Evolutionary conservation across 2,113 vertebrate species (phyloP).

Genomic region (Elephas maximus): DNA sequence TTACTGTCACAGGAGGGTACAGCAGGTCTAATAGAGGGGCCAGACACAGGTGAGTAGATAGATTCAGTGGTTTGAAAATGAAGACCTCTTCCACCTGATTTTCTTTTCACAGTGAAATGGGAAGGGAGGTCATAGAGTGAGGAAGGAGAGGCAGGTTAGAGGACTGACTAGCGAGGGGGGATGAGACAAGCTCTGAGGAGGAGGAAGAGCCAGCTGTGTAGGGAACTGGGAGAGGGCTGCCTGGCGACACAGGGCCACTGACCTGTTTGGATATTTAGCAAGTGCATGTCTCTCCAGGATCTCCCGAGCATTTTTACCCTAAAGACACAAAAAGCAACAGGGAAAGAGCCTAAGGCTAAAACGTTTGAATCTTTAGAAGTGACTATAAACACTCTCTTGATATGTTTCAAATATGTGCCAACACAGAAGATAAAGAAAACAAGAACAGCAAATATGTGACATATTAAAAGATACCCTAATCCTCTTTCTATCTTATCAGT

Average conservation of each 20-base stretch:
- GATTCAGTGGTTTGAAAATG: fast-evolving
- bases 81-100: not conserved
- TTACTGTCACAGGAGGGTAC: no score
- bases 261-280: not conserved
- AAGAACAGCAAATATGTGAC: not conserved
- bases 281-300: not conserved
- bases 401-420: not conserved
- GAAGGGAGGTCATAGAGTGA: not conserved
- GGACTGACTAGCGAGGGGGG: fast-evolving
- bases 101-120: not conserved
- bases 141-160: fast-evolving
- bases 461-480: not conserved
- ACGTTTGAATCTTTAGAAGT: not conserved
- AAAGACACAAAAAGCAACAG: not conserved
- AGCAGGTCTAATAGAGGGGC: not conserved
- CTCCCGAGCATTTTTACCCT: not conserved
- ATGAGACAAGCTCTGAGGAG: not conserved
- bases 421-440: not conserved
- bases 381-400: not conserved
- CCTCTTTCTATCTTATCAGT: not conserved
- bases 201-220: fast-evolving
- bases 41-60: not conserved
- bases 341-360: not conserved
- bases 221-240: fast-evolving
- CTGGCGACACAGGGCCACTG: fast-evolving